phyloP scores from a whole-genome alignment of 1,140 invertebrate genomes.

The Asbolus verrucosus region DNA sequence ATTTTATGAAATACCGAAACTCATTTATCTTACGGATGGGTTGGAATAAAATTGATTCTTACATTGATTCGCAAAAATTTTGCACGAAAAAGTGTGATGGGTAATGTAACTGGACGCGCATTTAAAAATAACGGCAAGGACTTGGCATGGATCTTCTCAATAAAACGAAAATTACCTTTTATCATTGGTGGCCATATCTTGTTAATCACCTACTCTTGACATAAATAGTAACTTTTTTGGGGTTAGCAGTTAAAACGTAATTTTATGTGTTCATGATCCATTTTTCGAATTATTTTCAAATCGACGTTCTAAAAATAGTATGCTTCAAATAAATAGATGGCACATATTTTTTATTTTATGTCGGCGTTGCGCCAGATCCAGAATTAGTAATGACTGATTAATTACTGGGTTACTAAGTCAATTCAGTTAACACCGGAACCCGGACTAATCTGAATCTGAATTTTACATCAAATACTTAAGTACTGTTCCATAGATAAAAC shows the following conservation, averaged over 20 bases:
- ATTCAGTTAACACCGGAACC: neutral
- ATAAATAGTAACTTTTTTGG: too few species aligned
- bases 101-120: too few species aligned
- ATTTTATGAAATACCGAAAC: conserved; percentile 10
- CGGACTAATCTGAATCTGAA: neutral
- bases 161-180: neutral
- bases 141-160: conserved; percentile 5
- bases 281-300: neutral
- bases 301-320: conserved; percentile 23
- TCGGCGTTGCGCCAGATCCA: conserved; percentile 29
- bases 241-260: too few species aligned
- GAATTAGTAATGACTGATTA: conserved; percentile 39
- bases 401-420: conserved; percentile 38
- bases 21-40: neutral
- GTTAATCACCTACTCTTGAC: too few species aligned
- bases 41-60: conserved; percentile 11
- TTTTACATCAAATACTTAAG: too few species aligned
- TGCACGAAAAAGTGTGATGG: too few species aligned
- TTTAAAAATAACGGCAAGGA: conserved; percentile 4
- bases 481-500: too few species aligned
- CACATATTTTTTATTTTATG: conserved; percentile 22
- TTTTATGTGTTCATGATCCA: neutral
- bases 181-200: conserved; percentile 2
- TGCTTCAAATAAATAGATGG: conserved; percentile 25
- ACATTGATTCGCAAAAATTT: conserved; percentile 2